phyloP scores from a whole-genome alignment of 2,888 invertebrate genomes.

The Apodemia duryi region DNA sequence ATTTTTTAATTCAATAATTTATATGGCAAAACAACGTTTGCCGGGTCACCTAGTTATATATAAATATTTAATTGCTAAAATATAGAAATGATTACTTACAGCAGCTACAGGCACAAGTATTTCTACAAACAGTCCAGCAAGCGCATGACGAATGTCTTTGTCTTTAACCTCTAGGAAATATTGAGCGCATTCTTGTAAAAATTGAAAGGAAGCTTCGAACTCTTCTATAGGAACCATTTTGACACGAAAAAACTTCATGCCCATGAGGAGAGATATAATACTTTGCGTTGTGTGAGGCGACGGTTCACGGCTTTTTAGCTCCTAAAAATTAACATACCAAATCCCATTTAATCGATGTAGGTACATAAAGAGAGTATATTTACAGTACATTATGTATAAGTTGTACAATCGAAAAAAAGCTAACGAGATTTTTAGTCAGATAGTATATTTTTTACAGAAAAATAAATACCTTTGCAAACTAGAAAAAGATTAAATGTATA shows the following conservation, averaged over 20 bases:
- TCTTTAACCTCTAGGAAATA: slow-evolving; percentile 99
- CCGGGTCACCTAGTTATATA: too few species aligned
- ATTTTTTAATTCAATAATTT: too few species aligned
- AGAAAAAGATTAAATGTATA: too few species aligned
- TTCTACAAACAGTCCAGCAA: slow-evolving; percentile 99
- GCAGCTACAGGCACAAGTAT: slow-evolving; percentile 99
- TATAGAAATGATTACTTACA: slow-evolving; percentile 77
- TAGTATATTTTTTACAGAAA: too few species aligned
- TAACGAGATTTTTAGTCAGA: too few species aligned
- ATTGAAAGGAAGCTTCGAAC: slow-evolving; percentile 98
- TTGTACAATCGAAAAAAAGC: too few species aligned
- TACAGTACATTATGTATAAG: too few species aligned
- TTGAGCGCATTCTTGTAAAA: slow-evolving; percentile 98
- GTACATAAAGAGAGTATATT: too few species aligned
- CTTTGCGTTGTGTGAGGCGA: slow-evolving; percentile 95
- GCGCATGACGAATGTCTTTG: slow-evolving; percentile 97
- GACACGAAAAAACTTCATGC: slow-evolving; percentile 98
- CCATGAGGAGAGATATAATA: slow-evolving; percentile 98
- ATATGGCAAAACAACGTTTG: too few species aligned
- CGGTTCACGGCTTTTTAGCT: slow-evolving; percentile 88
- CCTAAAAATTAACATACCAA: slow-evolving; percentile 40
- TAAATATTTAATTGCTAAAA: too few species aligned
- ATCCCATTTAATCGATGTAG: too few species aligned
- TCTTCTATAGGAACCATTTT: slow-evolving; percentile 99
- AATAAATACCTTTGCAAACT: too few species aligned